Percentiles rank a stretch among this genome's conserved stretches.
Conservation (phyloP, 2,888 invertebrate genomes). For the Cybosia mesomella region DNA sequence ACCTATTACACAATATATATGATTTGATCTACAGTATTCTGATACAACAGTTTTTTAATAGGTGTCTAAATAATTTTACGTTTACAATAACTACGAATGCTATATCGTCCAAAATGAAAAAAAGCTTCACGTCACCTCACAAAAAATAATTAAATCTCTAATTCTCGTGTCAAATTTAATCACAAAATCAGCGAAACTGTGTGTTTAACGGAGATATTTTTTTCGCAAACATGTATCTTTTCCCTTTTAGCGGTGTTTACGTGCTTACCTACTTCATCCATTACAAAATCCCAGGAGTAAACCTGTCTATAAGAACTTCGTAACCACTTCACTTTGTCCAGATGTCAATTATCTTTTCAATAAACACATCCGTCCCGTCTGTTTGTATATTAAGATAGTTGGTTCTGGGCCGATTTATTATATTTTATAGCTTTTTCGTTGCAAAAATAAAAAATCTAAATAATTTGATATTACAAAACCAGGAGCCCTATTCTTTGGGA, state of each 20-base stretch:
- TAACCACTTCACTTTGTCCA: conserved; percentile 31
- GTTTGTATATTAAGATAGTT: background rate
- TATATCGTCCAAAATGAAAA: conserved; percentile 1
- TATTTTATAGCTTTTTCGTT: background rate
- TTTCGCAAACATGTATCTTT: conserved; percentile 25
- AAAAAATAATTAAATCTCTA: background rate
- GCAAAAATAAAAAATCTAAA: too few relatives aligned
- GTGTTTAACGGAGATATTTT: conserved; percentile 15
- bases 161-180: conserved; percentile 5
- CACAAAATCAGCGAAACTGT: conserved; percentile 7
- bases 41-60: background rate
- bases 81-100: background rate
- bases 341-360: conserved; percentile 6
- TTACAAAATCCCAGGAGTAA: conserved; percentile 38
- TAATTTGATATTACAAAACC: background rate
- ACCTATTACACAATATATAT: too few relatives aligned
- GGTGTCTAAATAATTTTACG: background rate
- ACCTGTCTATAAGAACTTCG: conserved; percentile 35
- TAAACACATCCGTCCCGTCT: background rate
- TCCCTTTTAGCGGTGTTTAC: conserved; percentile 22
- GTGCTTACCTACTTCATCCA: conserved; percentile 32
- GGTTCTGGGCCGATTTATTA: background rate
- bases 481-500: background rate
- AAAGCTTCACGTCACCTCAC: conserved; percentile 4
- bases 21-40: too few relatives aligned